Evolutionary conservation across 2,113 vertebrate genomes (phyloP).

Genomic region (Terrapene triunguis): DNA sequence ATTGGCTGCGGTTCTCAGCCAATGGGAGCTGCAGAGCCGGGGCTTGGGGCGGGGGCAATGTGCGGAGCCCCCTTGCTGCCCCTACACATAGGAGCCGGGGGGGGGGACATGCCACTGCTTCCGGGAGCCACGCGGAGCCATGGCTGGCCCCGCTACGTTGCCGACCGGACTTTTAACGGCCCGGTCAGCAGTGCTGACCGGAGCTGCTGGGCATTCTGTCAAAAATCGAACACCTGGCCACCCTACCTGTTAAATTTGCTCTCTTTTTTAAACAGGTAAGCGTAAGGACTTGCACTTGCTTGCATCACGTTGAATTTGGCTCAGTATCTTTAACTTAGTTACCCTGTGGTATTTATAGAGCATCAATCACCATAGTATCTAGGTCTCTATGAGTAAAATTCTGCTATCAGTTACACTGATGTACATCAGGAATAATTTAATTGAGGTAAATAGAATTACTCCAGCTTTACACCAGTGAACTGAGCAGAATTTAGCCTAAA

Average conservation of each 20-base stretch:
- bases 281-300: not conserved
- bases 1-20: no score
- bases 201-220: no score
- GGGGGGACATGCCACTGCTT: no score
- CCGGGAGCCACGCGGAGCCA: no score
- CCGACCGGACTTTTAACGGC: no score
- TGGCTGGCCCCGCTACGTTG: no score
- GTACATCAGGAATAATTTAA: fast-evolving
- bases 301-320: fast-evolving
- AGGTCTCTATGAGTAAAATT: not conserved
- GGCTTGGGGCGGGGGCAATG: no score
- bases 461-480: not conserved
- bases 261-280: not conserved
- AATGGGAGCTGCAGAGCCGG: no score
- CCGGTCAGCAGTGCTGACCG: no score
- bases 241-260: not conserved
- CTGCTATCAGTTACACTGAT: not conserved
- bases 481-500: not conserved
- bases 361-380: not conserved
- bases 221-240: no score
- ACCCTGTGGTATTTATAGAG: not conserved
- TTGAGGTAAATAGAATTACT: not conserved
- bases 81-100: no score
- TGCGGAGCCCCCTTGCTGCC: no score
- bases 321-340: not conserved